phyloP scores from a whole-genome alignment of 2,113 vertebrate species.

The Seriola dumerili region DNA sequence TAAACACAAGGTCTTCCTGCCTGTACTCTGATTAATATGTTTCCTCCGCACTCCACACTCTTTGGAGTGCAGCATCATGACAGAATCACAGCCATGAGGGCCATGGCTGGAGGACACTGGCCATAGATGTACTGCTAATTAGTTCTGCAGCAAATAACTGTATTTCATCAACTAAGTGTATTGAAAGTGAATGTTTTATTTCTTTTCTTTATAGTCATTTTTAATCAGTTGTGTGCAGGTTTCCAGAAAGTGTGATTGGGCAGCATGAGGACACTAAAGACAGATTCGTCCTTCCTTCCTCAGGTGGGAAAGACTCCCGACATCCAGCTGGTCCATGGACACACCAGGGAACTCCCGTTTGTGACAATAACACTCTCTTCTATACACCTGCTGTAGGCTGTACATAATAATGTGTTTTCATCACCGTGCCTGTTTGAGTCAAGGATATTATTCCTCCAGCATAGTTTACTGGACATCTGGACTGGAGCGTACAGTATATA shows the following conservation, averaged over 20 bases:
- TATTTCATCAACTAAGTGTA: too few species aligned
- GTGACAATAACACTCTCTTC: background rate
- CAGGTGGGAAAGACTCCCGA: background rate
- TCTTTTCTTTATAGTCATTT: too few species aligned
- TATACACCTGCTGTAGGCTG: background rate
- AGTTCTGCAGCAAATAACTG: too few species aligned
- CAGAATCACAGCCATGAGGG: conserved; percentile 2
- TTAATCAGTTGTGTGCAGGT: background rate
- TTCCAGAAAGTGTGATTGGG: background rate
- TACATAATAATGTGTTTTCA: conserved; percentile 9
- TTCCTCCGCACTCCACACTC: background rate
- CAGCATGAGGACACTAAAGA: background rate
- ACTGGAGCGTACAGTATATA: background rate
- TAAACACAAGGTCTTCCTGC: too few species aligned
- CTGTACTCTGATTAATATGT: background rate
- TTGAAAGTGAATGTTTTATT: too few species aligned
- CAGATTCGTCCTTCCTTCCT: background rate
- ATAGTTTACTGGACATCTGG: background rate
- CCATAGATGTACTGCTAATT: too few species aligned
- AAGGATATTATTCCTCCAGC: background rate
- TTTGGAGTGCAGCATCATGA: too few species aligned
- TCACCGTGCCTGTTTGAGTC: conserved; percentile 4
- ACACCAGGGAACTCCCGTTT: background rate
- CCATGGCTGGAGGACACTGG: background rate
- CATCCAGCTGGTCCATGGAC: background rate